phyloP scores from a whole-genome alignment of 2,113 vertebrate species.

The Hemiprocne comata region DNA sequence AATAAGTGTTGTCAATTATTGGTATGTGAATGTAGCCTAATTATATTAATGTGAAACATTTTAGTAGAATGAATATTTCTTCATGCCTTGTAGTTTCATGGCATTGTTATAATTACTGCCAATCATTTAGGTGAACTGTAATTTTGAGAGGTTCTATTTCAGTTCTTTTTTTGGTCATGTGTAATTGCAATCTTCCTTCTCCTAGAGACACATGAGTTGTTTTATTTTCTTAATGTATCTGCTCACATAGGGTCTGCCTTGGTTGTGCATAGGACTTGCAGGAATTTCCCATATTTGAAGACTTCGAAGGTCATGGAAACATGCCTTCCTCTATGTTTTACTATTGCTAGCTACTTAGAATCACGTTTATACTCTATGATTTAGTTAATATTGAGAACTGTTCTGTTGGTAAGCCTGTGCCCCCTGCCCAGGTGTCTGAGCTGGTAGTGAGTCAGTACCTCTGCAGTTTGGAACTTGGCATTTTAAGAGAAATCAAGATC shows the following conservation, averaged over 20 bases:
- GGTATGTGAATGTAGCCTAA: conserved; percentile 17
- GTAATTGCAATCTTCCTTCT: background rate
- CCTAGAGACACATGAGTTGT: background rate
- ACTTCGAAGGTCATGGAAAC: background rate
- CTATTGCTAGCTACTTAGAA: background rate
- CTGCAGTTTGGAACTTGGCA: background rate
- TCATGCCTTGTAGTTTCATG: background rate
- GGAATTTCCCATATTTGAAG: background rate
- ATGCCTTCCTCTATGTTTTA: background rate
- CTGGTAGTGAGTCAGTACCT: background rate
- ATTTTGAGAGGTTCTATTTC: background rate
- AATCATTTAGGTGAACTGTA: background rate
- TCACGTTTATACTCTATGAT: background rate
- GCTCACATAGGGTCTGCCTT: background rate
- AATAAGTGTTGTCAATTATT: conserved; percentile 44
- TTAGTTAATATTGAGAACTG: background rate
- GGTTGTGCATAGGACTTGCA: background rate
- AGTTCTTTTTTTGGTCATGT: background rate
- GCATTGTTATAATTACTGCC: background rate
- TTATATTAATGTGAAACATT: conserved; percentile 26
- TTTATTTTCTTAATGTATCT: background rate
- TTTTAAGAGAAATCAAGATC: background rate
- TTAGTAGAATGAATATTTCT: background rate
- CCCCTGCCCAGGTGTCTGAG: background rate
- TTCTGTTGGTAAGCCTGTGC: background rate